These are phyloP conservation scores for Rattus norvegicus DNA, from an alignment of 2,113 vertebrate genomes.

Conservation along the genomic window GRCr8 NC_086025.1:129565001-129565500, in stretches of 20 bases:
- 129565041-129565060: slow-evolving; percentile 3
- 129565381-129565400: background rate
- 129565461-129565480: background rate
- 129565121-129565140: background rate
- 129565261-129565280: too few relatives aligned
- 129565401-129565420: background rate
- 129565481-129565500: background rate
- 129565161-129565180: background rate
- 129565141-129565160: background rate
- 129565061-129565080: background rate
- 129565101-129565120: background rate
- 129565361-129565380: background rate
- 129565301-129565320: background rate
- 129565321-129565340: background rate
- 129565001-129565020: background rate
- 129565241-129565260: background rate
- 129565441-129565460: background rate
- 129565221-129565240: background rate
- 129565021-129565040: background rate
- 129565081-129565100: background rate
- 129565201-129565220: background rate
- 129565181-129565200: background rate
- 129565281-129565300: background rate
- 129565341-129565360: slow-evolving; percentile 3
- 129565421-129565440: background rate